phyloP scores from a whole-genome alignment of 2,797 vertebrate genomes.

The Scomberomorus guttatus region DNA sequence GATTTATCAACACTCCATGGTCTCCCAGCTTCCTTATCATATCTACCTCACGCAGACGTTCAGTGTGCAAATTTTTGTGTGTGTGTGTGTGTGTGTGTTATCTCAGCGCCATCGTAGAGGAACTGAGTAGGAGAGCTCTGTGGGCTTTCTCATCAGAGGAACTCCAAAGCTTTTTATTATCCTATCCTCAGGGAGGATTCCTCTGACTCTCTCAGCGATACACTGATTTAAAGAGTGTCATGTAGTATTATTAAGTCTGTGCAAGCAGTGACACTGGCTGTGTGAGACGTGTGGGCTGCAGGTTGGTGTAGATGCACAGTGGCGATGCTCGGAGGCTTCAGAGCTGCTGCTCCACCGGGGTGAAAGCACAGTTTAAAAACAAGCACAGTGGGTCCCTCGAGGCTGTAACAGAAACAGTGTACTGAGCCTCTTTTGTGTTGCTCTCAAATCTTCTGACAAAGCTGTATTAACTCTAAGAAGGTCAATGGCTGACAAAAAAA shows the following conservation, averaged over 20 bases:
- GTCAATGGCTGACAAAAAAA: constrained; percentile 28
- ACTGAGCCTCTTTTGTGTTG: constrained; percentile 55
- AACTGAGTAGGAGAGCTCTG: constrained; percentile 16
- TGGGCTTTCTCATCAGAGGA: constrained; percentile 41
- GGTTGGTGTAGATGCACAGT: constrained; percentile 4
- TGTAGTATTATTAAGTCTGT: constrained; percentile 27
- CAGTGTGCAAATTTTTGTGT: constrained; percentile 53
- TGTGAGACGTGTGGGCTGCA: constrained; percentile 18
- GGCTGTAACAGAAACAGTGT: constrained; percentile 29
- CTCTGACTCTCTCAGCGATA: constrained; percentile 29
- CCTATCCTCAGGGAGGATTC: constrained; percentile 36
- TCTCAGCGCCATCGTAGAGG: constrained; percentile 48
- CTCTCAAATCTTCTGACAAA: constrained; percentile 56
- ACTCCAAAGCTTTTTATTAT: constrained; percentile 44
- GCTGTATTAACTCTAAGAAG: constrained; percentile 62
- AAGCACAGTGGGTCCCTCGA: constrained; percentile 12
- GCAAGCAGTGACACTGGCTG: constrained; percentile 26
- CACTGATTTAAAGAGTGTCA: constrained; percentile 7
- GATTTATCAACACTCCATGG: constrained; percentile 16
- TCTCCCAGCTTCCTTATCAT: constrained; percentile 39
- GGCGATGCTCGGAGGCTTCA: neutral
- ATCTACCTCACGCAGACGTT: constrained; percentile 36
- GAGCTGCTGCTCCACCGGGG: constrained; percentile 15
- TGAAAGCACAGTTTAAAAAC: constrained; percentile 35
- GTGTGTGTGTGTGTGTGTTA: constrained; percentile 23